Evolutionary conservation across 2,797 vertebrate genomes (phyloP).

Genomic region (Sebastes diploproa): DNA sequence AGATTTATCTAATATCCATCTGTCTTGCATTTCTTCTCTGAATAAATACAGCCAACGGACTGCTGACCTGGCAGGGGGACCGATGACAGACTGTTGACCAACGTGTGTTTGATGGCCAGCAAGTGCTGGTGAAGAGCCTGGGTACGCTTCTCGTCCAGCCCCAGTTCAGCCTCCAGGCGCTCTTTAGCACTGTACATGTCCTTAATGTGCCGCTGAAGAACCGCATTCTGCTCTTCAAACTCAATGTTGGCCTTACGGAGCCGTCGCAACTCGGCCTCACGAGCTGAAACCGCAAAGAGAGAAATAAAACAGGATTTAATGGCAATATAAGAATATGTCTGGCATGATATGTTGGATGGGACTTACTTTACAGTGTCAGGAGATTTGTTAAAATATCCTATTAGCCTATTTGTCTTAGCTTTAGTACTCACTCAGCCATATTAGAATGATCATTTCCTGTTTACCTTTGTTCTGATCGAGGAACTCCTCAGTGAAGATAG

Average conservation of each 20-base stretch:
- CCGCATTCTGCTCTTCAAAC: conserved; percentile 96
- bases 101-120: conserved; percentile 91
- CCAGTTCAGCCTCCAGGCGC: conserved; percentile 94
- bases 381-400: background rate
- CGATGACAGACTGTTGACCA: conserved; percentile 91
- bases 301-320: background rate
- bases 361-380: background rate
- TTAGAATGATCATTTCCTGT: background rate
- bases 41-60: background rate
- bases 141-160: conserved; percentile 91
- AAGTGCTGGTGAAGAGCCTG: conserved; percentile 93
- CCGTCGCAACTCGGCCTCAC: conserved; percentile 94
- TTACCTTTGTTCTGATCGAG: conserved; percentile 99
- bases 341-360: background rate
- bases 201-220: conserved; percentile 95
- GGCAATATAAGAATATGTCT: background rate
- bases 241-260: conserved; percentile 96
- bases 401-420: background rate
- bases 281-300: conserved; percentile 77
- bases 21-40: background rate
- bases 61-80: conserved; percentile 91
- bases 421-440: background rate
- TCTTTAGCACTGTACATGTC: conserved; percentile 97
- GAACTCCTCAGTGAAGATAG: conserved; percentile 99
- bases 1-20: background rate